Base-by-base conservation (phyloP, 30 jellyfish, hydroid and myxozoan species). In the Cassiopea andromeda region DNA sequence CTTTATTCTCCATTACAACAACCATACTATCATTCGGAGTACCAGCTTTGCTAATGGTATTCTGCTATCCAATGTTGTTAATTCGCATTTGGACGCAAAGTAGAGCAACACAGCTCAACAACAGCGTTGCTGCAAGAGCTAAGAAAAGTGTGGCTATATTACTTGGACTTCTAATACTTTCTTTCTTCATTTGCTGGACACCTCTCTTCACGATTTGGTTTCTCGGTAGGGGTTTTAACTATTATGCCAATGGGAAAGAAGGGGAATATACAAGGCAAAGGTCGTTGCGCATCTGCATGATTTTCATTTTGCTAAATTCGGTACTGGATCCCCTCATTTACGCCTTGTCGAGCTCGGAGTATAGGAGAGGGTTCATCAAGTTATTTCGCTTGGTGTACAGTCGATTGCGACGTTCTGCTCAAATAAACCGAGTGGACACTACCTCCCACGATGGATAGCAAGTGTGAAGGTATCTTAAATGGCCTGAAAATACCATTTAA, bases 271-370 rank as follows among this genome's bases (percentile, higher is more conserved):
- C 15, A 7, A 77, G 73, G 59, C 73, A 48, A 19, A 74, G 86
- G 15, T 77, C 47, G 75, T 44, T 48, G 75, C 48, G 86, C 48
- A 54, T 77, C 3, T 38, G 75, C 8, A 54, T 77, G 86, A 9
- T 77, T 47, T 77, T 77, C 45, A 45, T 68, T 47, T 16, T 54
- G 57, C 60, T 77, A 0, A 77, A 77, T 46, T 54, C 75, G 46
- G 74, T 77, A 8, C 15, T 77, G 18, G 86, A 77, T 48, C 86
- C 86, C n/a, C 59, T 77, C 10, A 77, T 77, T 19, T 77, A 77
- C 27, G 86, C 86, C 10, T 77, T 47, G 13, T 48, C 75, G n/a
- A 77, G 73, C 74, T 48, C 58, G 18, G 86, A 77, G 12, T 77
- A 48, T 27, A 59, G 76, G 58, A 2, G 17, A 48, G 86, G 86